phyloP scores from a whole-genome alignment of 2,888 invertebrate genomes.

The Eremobia ochroleuca region DNA sequence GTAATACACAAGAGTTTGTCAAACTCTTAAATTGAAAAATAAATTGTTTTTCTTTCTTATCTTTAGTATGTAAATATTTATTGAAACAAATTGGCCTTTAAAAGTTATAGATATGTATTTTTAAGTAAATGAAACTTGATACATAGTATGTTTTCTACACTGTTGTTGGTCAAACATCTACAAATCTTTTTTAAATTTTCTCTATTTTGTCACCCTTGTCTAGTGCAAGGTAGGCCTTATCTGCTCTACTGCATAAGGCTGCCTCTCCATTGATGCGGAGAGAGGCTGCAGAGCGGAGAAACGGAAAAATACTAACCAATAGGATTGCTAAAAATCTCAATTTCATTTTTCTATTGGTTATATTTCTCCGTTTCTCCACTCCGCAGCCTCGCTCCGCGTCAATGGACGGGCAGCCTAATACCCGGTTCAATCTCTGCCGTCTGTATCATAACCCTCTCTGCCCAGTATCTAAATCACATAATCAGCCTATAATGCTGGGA shows the following conservation, averaged over 20 bases:
- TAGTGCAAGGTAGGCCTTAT: not conserved
- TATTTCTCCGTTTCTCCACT: too few species aligned
- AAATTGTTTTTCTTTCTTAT: constrained; percentile 35
- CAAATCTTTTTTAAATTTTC: not conserved
- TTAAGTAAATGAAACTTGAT: constrained; percentile 21
- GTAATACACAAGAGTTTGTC: not conserved
- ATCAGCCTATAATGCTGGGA: too few species aligned
- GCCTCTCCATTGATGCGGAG: too few species aligned
- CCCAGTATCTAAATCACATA: not conserved
- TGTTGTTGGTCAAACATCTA: not conserved
- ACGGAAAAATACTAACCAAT: too few species aligned
- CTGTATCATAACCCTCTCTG: not conserved
- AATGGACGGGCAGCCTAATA: too few species aligned
- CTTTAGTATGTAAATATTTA: constrained; percentile 37
- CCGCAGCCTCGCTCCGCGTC: too few species aligned
- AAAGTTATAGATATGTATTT: constrained; percentile 20
- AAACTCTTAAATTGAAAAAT: constrained; percentile 16
- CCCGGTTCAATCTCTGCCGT: not conserved
- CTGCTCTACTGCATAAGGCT: not conserved
- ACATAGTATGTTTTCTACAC: not conserved
- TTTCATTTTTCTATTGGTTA: too few species aligned
- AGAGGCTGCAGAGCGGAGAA: too few species aligned
- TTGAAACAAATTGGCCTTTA: not conserved
- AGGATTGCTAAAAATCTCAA: too few species aligned
- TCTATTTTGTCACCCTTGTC: not conserved